These are phyloP conservation scores for Cossypha heuglini DNA, from an alignment of 2,797 vertebrate genomes.

Conservation along the genomic window DNA sequence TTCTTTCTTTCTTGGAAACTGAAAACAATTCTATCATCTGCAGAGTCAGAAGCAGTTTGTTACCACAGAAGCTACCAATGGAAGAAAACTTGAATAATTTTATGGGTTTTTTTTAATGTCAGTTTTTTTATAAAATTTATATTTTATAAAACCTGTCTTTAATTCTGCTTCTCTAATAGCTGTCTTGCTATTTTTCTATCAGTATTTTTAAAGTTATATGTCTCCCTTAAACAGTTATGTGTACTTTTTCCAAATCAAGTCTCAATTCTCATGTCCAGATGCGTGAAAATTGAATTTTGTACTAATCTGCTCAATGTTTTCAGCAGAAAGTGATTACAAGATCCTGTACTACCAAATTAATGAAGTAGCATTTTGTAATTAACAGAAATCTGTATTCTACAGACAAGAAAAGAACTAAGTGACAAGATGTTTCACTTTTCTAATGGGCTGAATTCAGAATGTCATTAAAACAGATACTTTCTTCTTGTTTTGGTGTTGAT, in stretches of 20 bases:
- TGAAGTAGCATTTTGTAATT: neutral
- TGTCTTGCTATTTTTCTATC: neutral
- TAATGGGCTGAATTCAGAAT: neutral
- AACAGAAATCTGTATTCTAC: neutral
- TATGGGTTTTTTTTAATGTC: rapidly evolving
- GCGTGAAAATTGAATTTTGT: neutral
- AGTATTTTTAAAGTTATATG: neutral
- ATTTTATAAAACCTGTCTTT: neutral
- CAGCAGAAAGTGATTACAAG: neutral
- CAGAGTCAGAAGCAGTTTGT: neutral
- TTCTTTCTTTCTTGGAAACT: neutral
- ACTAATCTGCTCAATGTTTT: neutral
- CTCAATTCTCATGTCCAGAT: neutral
- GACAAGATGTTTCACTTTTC: neutral
- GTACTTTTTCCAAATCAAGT: neutral
- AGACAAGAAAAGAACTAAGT: neutral
- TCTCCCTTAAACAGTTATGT: neutral
- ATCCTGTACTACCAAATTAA: neutral
- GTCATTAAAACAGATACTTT: neutral
- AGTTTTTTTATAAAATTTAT: neutral
- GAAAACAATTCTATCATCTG: neutral
- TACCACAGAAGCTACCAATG: neutral
- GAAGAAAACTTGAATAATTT: neutral
- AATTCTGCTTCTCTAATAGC: neutral
- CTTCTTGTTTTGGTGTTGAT: neutral